Evolutionary conservation across 2,113 vertebrate species (phyloP).

Genomic region (Nanorana parkeri): DNA sequence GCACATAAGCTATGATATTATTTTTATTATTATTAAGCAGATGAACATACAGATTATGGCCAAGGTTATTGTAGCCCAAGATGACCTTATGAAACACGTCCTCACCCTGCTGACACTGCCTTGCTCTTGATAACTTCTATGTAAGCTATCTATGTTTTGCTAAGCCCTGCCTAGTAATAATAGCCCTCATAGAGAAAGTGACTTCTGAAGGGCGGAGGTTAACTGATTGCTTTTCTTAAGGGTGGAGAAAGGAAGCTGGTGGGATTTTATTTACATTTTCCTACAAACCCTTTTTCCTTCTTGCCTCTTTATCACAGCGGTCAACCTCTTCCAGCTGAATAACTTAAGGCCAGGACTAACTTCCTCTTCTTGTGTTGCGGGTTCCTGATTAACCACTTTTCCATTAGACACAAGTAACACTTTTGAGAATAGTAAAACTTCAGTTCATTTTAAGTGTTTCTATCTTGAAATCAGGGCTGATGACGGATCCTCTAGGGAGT

Average conservation of each 20-base stretch:
- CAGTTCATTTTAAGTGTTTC: too few relatives aligned
- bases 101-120: conserved; percentile 6
- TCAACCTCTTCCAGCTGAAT: conserved; percentile 10
- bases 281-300: conserved; percentile 29
- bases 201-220: conserved; percentile 40
- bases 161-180: conserved; percentile 34
- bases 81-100: background rate
- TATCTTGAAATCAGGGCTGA: too few relatives aligned
- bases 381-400: conserved; percentile 22
- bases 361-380: conserved; percentile 32
- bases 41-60: background rate
- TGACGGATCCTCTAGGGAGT: too few relatives aligned
- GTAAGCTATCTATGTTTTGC: conserved; percentile 32
- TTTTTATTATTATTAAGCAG: background rate
- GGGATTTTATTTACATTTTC: conserved; percentile 49
- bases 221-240: conserved; percentile 50
- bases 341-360: conserved; percentile 20
- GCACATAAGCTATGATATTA: background rate
- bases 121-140: conserved; percentile 1
- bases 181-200: conserved; percentile 23
- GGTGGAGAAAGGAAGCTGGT: conserved; percentile 49
- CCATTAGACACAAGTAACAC: background rate
- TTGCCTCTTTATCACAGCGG: conserved; percentile 21
- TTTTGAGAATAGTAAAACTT: background rate
- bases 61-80: background rate